A percentile compares a stretch with the other conserved stretches of the same genome.
Conservation (phyloP, 2,888 invertebrate species). For the Cheilosia grossa region DNA sequence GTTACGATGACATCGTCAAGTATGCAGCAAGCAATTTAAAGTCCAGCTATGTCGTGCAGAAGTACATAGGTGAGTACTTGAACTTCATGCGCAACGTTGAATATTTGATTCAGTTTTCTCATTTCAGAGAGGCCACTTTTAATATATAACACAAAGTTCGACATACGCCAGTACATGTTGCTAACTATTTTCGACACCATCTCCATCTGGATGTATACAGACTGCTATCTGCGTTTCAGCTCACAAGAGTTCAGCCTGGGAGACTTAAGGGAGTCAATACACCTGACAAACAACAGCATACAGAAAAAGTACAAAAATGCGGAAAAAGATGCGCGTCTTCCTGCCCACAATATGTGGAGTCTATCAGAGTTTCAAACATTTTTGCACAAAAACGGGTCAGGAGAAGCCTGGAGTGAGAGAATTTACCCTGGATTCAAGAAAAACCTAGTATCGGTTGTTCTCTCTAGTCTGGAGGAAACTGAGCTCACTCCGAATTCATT, state of each 20-base stretch:
- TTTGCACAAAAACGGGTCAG: conserved; percentile 83
- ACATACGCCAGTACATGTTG: conserved; percentile 95
- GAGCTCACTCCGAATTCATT: conserved; percentile 89
- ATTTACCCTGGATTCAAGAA: conserved; percentile 94
- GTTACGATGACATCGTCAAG: conserved; percentile 88
- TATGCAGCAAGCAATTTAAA: conserved; percentile 85
- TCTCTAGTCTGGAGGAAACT: conserved; percentile 90
- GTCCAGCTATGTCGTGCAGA: conserved; percentile 91
- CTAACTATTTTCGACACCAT: conserved; percentile 89
- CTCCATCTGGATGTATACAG: conserved; percentile 93
- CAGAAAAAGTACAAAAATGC: conserved; percentile 88
- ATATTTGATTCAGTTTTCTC: not conserved
- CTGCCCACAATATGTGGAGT: conserved; percentile 93
- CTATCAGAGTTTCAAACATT: conserved; percentile 88
- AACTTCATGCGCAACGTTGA: too few species aligned
- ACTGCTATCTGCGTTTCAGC: conserved; percentile 94
- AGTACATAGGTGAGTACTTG: conserved; percentile 90
- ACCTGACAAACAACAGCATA: conserved; percentile 94
- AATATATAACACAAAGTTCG: conserved; percentile 94
- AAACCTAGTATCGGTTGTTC: conserved; percentile 90
- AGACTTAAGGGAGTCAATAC: conserved; percentile 92
- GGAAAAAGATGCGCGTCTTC: conserved; percentile 86
- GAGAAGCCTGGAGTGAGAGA: conserved; percentile 86
- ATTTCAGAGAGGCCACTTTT: conserved; percentile 90
- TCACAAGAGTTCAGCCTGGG: conserved; percentile 91